phyloP scores from a whole-genome alignment of 2,888 invertebrate genomes.

The Limnephilus auricula region DNA sequence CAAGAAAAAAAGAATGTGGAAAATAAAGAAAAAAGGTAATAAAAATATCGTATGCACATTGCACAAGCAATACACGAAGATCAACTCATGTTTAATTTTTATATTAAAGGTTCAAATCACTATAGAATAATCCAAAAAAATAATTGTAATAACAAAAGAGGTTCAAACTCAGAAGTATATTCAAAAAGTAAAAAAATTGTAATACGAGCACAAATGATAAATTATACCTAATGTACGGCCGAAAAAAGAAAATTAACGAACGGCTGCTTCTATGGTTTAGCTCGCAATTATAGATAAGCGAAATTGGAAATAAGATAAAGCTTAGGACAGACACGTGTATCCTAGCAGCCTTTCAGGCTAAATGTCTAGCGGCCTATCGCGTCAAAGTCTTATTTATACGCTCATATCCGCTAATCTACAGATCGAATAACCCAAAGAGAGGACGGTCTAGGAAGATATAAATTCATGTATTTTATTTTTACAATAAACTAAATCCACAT shows the following conservation, averaged over 20 bases:
- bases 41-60: too few relatives aligned
- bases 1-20: too few relatives aligned
- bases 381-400: background rate
- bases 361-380: background rate
- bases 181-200: too few relatives aligned
- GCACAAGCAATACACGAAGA: too few relatives aligned
- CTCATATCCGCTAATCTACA: background rate
- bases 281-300: background rate
- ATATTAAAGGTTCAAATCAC: too few relatives aligned
- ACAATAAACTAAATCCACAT: background rate
- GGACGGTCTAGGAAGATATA: background rate
- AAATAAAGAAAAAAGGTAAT: too few relatives aligned
- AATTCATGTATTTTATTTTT: background rate
- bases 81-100: too few relatives aligned
- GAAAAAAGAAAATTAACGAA: background rate
- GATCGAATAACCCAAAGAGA: background rate
- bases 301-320: background rate
- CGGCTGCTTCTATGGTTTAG: background rate
- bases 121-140: too few relatives aligned
- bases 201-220: background rate
- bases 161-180: too few relatives aligned
- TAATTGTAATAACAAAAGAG: too few relatives aligned
- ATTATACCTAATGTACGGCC: background rate
- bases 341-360: background rate
- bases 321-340: background rate